A percentile compares a stretch with the other conserved stretches of the same genome.
Conservation (phyloP, 2,113 vertebrate genomes). For the Eptesicus fuscus region DNA sequence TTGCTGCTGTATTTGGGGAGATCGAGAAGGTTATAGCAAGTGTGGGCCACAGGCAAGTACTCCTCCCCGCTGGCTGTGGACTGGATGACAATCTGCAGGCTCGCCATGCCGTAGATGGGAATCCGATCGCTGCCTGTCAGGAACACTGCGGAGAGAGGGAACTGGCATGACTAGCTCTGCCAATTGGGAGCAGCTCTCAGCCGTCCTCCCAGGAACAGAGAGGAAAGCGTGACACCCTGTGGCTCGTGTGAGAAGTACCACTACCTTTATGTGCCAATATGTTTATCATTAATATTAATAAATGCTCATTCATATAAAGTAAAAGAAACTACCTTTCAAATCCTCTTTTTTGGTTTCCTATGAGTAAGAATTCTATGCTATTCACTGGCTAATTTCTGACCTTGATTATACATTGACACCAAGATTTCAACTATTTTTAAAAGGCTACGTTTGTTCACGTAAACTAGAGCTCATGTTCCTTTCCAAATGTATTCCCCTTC, state of each 20-base stretch:
- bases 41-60: constrained; percentile 96
- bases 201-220: not conserved
- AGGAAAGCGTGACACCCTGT: constrained; percentile 19
- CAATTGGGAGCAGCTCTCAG: accelerated
- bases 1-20: constrained; percentile 97
- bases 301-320: not conserved
- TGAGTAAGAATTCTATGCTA: not conserved
- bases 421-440: constrained; percentile 23
- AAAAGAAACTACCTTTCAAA: not conserved
- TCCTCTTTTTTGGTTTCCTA: not conserved
- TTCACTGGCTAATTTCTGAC: not conserved
- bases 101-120: constrained; percentile 98
- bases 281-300: not conserved
- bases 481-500: not conserved
- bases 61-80: constrained; percentile 90
- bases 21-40: constrained; percentile 98
- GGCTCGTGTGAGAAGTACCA: not conserved
- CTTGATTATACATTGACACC: not conserved
- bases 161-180: not conserved
- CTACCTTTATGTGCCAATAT: accelerated
- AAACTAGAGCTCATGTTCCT: not conserved
- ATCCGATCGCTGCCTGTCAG: constrained; percentile 97
- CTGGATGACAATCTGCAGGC: constrained; percentile 94
- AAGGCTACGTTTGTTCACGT: not conserved
- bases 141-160: constrained; percentile 85